phyloP scores from a whole-genome alignment of 2,888 invertebrate genomes.

The Platerodrilus igneus region DNA sequence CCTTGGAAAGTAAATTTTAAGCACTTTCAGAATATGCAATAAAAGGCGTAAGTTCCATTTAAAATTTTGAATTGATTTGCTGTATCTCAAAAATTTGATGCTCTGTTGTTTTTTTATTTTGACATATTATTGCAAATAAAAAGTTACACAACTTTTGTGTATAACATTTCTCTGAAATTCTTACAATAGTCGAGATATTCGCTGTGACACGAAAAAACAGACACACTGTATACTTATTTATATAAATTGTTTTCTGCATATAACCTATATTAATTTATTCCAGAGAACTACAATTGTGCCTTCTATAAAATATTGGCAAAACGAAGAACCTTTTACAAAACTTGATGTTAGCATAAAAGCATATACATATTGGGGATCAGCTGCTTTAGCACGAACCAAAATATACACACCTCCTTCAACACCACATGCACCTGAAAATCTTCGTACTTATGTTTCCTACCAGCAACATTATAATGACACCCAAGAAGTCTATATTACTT shows the following conservation, averaged over 20 bases:
- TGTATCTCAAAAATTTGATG: no score
- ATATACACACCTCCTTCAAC: conserved; percentile 75
- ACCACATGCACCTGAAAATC: conserved; percentile 68
- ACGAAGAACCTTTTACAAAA: conserved; percentile 63
- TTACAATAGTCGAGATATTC: no score
- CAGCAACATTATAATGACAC: conserved; percentile 42
- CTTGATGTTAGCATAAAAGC: conserved; percentile 73
- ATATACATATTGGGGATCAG: conserved; percentile 80
- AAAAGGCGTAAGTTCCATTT: no score
- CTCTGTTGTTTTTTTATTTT: no score
- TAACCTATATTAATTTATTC: conserved; percentile 18
- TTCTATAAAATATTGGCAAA: conserved; percentile 51
- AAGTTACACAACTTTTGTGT: no score
- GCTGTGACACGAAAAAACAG: no score
- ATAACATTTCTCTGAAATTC: no score
- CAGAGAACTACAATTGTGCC: conserved; percentile 54
- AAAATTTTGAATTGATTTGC: no score
- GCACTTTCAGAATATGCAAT: no score
- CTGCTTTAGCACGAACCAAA: conserved; percentile 57
- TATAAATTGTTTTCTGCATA: conserved; percentile 2
- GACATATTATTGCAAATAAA: no score
- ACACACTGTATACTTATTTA: no score
- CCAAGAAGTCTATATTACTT: conserved; percentile 54
- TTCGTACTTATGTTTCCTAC: conserved; percentile 68
- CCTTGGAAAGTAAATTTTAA: no score